Conservation (phyloP, 2,888 invertebrate genomes). For the Artemia sinica region DNA sequence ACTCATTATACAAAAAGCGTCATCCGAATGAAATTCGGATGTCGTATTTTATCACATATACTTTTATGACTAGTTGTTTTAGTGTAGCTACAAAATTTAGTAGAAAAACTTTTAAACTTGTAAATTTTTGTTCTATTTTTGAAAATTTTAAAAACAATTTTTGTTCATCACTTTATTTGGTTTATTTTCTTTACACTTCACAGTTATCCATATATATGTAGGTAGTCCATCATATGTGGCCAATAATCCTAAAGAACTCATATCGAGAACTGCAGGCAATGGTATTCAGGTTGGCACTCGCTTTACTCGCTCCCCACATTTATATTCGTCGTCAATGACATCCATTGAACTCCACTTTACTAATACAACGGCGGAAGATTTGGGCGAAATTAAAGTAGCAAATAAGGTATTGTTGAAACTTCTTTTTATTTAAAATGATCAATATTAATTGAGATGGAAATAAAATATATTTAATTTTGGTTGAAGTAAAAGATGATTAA, state of each 20-base stretch:
- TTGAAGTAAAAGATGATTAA: too few relatives aligned
- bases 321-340: conserved; percentile 62
- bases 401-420: conserved; percentile 44
- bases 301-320: conserved; percentile 59
- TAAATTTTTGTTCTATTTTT: too few relatives aligned
- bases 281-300: conserved; percentile 38
- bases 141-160: too few relatives aligned
- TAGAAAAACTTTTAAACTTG: too few relatives aligned
- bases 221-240: conserved; percentile 43
- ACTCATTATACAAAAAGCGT: conserved; percentile 3
- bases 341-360: conserved; percentile 60
- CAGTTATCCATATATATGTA: too few relatives aligned
- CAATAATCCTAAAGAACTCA: conserved; percentile 42
- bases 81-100: too few relatives aligned
- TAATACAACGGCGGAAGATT: conserved; percentile 48
- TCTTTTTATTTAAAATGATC: background rate
- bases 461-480: too few relatives aligned
- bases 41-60: conserved; percentile 27
- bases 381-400: conserved; percentile 49
- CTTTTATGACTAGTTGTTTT: too few relatives aligned
- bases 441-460: background rate
- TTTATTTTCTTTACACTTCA: conserved; percentile 22
- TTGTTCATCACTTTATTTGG: too few relatives aligned
- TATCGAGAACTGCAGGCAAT: conserved; percentile 49
- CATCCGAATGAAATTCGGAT: conserved; percentile 29